Conservation (phyloP, 2,888 invertebrate genomes). For the Ganaspis brasiliensis region DNA sequence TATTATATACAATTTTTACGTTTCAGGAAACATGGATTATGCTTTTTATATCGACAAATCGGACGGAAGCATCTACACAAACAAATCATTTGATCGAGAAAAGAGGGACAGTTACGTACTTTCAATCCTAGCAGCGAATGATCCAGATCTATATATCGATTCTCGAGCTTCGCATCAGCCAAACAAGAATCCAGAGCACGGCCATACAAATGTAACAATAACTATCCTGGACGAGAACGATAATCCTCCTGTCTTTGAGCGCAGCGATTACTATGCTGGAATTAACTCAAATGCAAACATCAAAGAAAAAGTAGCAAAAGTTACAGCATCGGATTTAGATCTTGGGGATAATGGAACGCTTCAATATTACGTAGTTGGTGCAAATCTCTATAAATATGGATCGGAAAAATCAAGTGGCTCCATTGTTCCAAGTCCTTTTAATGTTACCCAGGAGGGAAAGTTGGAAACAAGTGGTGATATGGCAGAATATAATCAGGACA, state of each 20-base stretch:
- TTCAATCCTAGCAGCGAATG: slow-evolving; percentile 91
- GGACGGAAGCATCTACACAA: slow-evolving; percentile 90
- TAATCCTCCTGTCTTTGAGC: slow-evolving; percentile 89
- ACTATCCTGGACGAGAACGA: slow-evolving; percentile 92
- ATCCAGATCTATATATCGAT: slow-evolving; percentile 87
- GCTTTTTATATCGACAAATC: slow-evolving; percentile 90
- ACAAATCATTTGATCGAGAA: slow-evolving; percentile 92
- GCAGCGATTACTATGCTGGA: slow-evolving; percentile 86
- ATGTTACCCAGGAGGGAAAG: slow-evolving; percentile 87
- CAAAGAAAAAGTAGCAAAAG: slow-evolving; percentile 88
- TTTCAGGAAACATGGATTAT: slow-evolving; percentile 88
- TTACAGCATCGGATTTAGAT: slow-evolving; percentile 92
- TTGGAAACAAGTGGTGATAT: slow-evolving; percentile 90
- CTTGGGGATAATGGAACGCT: slow-evolving; percentile 91
- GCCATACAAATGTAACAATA: slow-evolving; percentile 88
- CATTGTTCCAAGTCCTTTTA: slow-evolving; percentile 94
- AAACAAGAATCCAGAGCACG: slow-evolving; percentile 82
- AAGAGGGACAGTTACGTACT: slow-evolving; percentile 87
- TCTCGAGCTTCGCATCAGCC: slow-evolving; percentile 74
- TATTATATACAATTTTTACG: slow-evolving; percentile 1
- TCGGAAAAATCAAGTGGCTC: slow-evolving; percentile 90
- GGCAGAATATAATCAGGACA: slow-evolving; percentile 94
- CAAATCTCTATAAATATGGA: slow-evolving; percentile 90
- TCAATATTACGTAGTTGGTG: slow-evolving; percentile 90
- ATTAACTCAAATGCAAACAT: slow-evolving; percentile 89